Base-by-base conservation (phyloP, 1,140 invertebrate genomes). In the Hylaeus volcanicus region DNA sequence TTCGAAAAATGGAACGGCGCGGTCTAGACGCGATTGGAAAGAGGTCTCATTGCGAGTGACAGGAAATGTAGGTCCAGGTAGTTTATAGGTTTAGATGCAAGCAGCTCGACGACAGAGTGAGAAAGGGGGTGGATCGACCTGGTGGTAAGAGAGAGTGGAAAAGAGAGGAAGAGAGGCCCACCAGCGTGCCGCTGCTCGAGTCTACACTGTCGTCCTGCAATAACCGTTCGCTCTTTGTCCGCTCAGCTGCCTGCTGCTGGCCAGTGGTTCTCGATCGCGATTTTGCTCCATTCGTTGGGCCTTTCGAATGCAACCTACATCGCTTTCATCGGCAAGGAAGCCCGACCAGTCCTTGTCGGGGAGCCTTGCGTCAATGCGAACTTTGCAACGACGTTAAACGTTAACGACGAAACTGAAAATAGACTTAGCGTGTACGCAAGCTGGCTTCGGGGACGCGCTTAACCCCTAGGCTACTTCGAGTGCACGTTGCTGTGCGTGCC, bases 191-290 rank as follows among this genome's bases (percentile, higher is more conserved):
- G 78, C 70, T 82, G 84, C 84, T 86, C 82, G 86, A 84, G 79
- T 88, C 85, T 88, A 81, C 82, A 82, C 85, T 89, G 88, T 88
- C 88, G 87, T 89, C 88, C 88, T 91, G 90, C 89, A 93, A 91
- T 92, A 89, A 92, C 90, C 88, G 89, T 92, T 92, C 88, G 88
- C 88, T 92, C 92, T 92, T 92, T 92, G 91, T 93, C 90, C 91
- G 91, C 86, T 92, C 91, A 92, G 91, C 90, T 92, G 91, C 92
- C 92, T 93, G 85, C 88, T 90, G 89, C 87, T 83, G 74, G 77
- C 66, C 89, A 90, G 88, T 84, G 91, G 89, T 91, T 92, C 89
- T 89, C 91, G 88, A 86, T 78, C 79, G 14, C 41, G 12, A 8
- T 6, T 53, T 53, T 70, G 37, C 26, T 66, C 71, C 53, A 66